Evolutionary conservation across 1,140 invertebrate species (phyloP).

Genomic region (Dendrolimus punctatus): DNA sequence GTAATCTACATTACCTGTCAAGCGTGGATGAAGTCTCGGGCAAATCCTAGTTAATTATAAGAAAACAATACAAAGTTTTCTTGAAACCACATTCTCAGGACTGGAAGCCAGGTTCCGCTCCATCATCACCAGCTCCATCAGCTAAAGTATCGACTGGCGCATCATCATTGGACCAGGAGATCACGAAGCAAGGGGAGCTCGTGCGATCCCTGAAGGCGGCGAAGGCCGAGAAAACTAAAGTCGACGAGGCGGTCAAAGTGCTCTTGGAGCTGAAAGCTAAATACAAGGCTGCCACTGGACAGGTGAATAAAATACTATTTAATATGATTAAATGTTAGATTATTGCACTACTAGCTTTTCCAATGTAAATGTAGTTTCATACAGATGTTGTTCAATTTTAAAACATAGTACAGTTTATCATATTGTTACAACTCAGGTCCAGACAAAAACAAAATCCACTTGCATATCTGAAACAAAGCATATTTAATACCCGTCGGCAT

Average conservation of each 20-base stretch:
- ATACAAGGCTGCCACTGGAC: constrained; percentile 83
- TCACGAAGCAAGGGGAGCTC: constrained; percentile 80
- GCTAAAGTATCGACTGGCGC: constrained; percentile 8
- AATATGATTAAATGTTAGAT: background rate
- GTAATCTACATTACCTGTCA: too few species aligned
- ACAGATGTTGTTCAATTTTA: too few species aligned
- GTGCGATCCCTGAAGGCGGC: constrained; percentile 78
- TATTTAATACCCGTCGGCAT: too few species aligned
- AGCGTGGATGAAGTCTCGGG: too few species aligned
- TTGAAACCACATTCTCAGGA: constrained; percentile 13
- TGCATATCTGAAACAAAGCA: too few species aligned
- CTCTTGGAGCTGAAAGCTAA: constrained; percentile 84
- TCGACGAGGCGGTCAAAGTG: constrained; percentile 62
- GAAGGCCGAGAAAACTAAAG: constrained; percentile 76
- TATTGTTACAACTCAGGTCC: too few species aligned
- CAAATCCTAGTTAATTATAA: too few species aligned
- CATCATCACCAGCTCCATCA: constrained; percentile 12
- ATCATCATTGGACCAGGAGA: constrained; percentile 70
- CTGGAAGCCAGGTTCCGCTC: constrained; percentile 27
- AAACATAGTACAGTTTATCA: too few species aligned
- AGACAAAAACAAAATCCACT: too few species aligned
- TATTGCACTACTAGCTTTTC: background rate
- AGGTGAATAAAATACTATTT: constrained; percentile 12
- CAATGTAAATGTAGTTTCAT: too few species aligned
- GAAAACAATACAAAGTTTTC: too few species aligned